Evolutionary conservation across 2,888 invertebrate species (phyloP), one percentile per base, ranked within the genome.

Genomic region (Lamellibrachia satsuma): DNA sequence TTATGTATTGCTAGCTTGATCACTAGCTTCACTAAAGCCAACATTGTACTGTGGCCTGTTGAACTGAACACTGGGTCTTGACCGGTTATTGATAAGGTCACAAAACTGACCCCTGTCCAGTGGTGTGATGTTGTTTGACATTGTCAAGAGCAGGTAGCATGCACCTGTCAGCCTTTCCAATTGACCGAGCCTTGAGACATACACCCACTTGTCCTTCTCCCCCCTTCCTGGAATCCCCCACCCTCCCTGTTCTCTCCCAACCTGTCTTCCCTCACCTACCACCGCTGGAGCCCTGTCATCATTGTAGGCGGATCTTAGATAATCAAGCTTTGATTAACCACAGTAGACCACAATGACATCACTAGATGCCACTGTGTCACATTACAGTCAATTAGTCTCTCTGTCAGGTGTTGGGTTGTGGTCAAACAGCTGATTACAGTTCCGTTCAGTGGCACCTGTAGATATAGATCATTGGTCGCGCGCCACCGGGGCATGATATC

Each of bases 341-440:
- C 39, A 39, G 39, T 39, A 15, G 75, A 75, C 75, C 75, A 22
- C 75, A 22, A 75, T 75, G 75, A 75, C 75, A 75, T 75, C 75
- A 75, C 75, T n/a, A n/a, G 22, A 4, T 22, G 75, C 15, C n/a
- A 75, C 15, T 22, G 22, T n/a, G 3, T 75, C 75, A 75, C 22
- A 75, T 75, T 75, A 4, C 75, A n/a, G 75, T 75, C 75, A 75
- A 75, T 75, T 75, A 75, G 75, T 75, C 75, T 75, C 75, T n/a
- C 1, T 2, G 0, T 11, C 22, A 75, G 75, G 75, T 75, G 75
- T 75, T 75, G 75, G 75, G 15, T 75, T 75, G 75, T 75, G 75
- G 75, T 75, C 22, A 75, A 15, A 75, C 75, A 75, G 75, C 75
- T 75, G 75, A 75, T 75, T 39, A 39, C 39, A 75, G 75, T 75